Percentiles rank a stretch among this genome's conserved stretches.
These are phyloP conservation scores for Semibalanus balanoides DNA, from an alignment of 1,140 invertebrate genomes.

Conservation along the genomic window DNA sequence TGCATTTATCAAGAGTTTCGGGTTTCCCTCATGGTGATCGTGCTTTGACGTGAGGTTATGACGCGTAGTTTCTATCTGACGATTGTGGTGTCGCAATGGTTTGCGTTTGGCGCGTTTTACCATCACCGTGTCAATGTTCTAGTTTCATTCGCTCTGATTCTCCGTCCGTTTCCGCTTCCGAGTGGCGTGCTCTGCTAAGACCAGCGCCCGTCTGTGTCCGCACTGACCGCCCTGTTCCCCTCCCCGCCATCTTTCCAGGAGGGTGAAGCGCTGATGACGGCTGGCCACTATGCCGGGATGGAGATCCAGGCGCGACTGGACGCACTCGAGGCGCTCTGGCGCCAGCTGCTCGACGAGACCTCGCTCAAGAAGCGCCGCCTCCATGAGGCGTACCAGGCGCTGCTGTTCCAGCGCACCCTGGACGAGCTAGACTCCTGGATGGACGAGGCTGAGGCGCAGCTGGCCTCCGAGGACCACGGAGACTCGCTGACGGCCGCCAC, in stretches of 20 bases:
- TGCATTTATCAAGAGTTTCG: too few species aligned
- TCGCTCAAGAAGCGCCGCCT: conserved; percentile 73
- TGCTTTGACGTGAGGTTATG: too few species aligned
- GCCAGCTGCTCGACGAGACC: conserved; percentile 52
- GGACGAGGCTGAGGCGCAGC: conserved; percentile 65
- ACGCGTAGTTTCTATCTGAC: too few species aligned
- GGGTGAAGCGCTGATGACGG: conserved; percentile 67
- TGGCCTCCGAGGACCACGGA: conserved; percentile 67
- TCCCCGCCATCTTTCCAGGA: background rate
- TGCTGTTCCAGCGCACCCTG: conserved; percentile 65
- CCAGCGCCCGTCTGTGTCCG: too few species aligned
- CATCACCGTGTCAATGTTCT: too few species aligned
- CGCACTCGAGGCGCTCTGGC: conserved; percentile 50
- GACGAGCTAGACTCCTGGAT: conserved; percentile 84
- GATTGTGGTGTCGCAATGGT: too few species aligned
- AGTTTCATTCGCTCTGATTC: too few species aligned
- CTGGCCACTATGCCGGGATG: conserved; percentile 67
- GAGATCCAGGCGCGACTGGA: conserved; percentile 71
- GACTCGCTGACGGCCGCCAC: conserved; percentile 63
- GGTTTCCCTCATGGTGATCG: too few species aligned
- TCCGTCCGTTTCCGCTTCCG: too few species aligned
- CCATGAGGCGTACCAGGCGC: conserved; percentile 75
- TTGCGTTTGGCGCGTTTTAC: too few species aligned
- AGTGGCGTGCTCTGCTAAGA: too few species aligned
- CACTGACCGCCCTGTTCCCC: too few species aligned